Conservation (phyloP, 2,797 vertebrate species). For the Gymnodraco acuticeps region DNA sequence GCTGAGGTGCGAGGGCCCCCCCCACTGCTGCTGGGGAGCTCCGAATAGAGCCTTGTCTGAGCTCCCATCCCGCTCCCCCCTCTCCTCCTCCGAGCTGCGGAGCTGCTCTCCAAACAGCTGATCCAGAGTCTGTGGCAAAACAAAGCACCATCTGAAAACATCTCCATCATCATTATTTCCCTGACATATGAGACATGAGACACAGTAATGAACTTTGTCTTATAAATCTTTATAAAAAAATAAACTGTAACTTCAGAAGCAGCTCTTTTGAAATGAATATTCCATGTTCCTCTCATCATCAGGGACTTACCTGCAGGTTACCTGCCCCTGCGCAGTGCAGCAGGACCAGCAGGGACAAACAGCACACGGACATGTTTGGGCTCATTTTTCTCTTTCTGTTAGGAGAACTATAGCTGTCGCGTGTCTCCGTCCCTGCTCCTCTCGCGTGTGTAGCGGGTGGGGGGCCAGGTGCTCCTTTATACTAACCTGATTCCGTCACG, state of each 20-base stretch:
- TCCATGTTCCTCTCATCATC: not conserved
- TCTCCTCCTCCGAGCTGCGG: conserved; percentile 46
- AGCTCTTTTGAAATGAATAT: not conserved
- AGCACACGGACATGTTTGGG: conserved; percentile 59
- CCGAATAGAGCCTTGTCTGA: conserved; percentile 56
- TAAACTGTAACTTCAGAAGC: not conserved
- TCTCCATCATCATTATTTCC: not conserved
- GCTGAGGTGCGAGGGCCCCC: conserved; percentile 54
- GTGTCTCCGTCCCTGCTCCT: not conserved
- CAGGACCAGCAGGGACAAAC: conserved; percentile 74
- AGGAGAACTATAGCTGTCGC: conserved; percentile 4
- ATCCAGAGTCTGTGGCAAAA: conserved; percentile 70
- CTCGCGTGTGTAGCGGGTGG: conserved; percentile 4
- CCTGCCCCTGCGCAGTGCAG: conserved; percentile 65
- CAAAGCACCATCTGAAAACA: not conserved
- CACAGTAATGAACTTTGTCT: not conserved
- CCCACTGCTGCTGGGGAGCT: conserved; percentile 34
- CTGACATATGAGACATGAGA: not conserved
- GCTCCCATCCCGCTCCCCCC: conserved; percentile 42
- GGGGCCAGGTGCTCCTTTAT: conserved; percentile 74
- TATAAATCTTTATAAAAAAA: not conserved
- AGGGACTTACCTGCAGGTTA: conserved; percentile 77
- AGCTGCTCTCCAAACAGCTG: conserved; percentile 73
- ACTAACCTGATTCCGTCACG: conserved; percentile 75
- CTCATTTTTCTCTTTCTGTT: conserved; percentile 48